Evolutionary conservation across 2,113 vertebrate genomes (phyloP).

Genomic region (Sebastes fasciatus): DNA sequence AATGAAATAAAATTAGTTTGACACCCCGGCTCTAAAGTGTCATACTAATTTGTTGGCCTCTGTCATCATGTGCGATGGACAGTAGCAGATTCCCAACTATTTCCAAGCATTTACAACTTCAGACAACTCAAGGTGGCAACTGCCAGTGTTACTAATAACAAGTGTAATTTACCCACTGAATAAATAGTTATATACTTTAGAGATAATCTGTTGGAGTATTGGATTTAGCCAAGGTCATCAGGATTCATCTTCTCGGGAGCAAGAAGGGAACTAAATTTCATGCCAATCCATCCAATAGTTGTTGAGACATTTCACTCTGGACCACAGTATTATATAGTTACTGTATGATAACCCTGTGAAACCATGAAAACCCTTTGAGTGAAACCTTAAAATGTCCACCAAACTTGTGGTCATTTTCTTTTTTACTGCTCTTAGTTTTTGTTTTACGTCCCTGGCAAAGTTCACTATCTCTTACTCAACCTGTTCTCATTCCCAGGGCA

Average conservation of each 20-base stretch:
- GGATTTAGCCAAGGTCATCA: neutral
- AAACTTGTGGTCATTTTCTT: neutral
- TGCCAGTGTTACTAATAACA: neutral
- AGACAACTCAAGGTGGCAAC: neutral
- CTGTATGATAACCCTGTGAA: neutral
- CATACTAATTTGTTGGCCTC: too few species aligned
- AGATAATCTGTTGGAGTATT: neutral
- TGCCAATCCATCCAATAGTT: too few species aligned
- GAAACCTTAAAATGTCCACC: neutral
- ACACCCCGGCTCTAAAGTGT: too few species aligned
- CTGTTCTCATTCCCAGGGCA: too few species aligned
- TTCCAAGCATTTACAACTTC: neutral
- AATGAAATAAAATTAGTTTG: too few species aligned
- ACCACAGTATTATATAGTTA: neutral
- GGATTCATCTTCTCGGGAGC: too few species aligned
- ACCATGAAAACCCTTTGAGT: neutral
- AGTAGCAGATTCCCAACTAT: neutral
- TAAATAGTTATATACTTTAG: neutral
- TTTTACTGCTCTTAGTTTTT: neutral
- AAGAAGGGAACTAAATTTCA: too few species aligned
- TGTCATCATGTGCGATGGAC: too few species aligned
- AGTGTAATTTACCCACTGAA: neutral
- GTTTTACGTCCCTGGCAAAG: too few species aligned
- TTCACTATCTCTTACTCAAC: too few species aligned
- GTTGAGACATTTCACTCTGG: too few species aligned